Conservation (phyloP, 2,113 vertebrate species). For the Melanocharis versteri region DNA sequence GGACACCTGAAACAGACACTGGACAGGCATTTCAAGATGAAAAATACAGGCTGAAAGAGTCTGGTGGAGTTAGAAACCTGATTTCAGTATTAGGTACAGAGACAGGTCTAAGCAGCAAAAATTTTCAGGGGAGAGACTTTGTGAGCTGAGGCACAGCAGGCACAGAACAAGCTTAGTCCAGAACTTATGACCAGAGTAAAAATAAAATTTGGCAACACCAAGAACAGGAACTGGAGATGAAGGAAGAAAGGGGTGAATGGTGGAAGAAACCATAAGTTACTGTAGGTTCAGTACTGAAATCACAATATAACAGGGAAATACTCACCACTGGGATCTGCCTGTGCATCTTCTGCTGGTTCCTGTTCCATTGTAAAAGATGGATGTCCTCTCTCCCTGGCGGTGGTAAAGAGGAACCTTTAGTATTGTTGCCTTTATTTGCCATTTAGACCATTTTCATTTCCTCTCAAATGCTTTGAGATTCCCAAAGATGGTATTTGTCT, state of each 20-base stretch:
- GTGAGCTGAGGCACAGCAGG: neutral
- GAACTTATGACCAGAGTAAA: neutral
- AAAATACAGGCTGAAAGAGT: neutral
- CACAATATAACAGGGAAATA: rapidly evolving
- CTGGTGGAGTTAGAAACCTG: neutral
- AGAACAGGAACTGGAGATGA: neutral
- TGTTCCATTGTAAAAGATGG: neutral
- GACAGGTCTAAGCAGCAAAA: neutral
- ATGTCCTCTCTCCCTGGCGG: neutral
- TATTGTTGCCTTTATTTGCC: neutral
- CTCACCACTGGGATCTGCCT: neutral
- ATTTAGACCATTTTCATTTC: neutral
- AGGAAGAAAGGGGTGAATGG: neutral
- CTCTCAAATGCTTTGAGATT: neutral
- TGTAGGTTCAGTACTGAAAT: neutral
- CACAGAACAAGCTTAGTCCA: neutral
- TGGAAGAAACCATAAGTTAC: neutral
- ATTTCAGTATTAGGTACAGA: neutral
- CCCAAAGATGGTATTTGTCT: neutral
- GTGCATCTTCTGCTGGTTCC: neutral
- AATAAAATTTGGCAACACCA: neutral
- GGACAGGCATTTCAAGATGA: neutral
- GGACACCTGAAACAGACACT: neutral
- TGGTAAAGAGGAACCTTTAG: neutral
- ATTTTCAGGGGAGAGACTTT: neutral